Base-by-base conservation (phyloP, 2,797 vertebrate genomes). In the Enteromius argenteus region DNA sequence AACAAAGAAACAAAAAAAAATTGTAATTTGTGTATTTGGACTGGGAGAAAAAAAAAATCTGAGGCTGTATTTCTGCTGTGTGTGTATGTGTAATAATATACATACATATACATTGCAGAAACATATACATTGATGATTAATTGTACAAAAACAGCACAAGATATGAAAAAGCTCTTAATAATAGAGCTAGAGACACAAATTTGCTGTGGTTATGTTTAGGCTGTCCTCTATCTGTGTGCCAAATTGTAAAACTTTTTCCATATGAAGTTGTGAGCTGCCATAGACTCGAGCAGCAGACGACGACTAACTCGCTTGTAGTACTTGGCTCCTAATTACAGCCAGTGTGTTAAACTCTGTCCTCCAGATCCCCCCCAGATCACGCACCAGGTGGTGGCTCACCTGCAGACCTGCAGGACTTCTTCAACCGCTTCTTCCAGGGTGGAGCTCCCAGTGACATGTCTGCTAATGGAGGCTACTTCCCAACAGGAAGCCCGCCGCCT, bases 401-500 rank as follows among this genome's bases (percentile, higher is more conserved):
- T 0, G 94, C 96, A 0, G 96, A 98, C 79, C 89, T 98, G 66
- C 97, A 97, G 90, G 97, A 98, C 89, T 96, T 98, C 92, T 96
- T 98, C 88, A 95, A 91, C 88, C 94, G 95, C 77, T 94, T 98
- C 91, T 97, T 98, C 91, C 97, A 97, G 92, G 96, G 96, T 60
- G 96, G 94, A 46, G 91, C 95, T 81, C 92, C 95, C 3, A 94
- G 90, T 10, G 94, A 96, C 84, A 93, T 94, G 93, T 91, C 96
- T 0, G 92, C 95, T 13, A 97, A 96, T 0, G 96, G 96, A 81
- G 95, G 95, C 81, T 96, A 96, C 89, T 97, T 97, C 86, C 92
- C 94, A 85, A 85, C 85, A 39, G 91, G 80, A 84, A 90, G 85
- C 0, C 89, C 90, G 4, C 94, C 56, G 80, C 92, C 88, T 77